phyloP scores from a whole-genome alignment of 1,140 invertebrate genomes.

The Hormaphis cornu region DNA sequence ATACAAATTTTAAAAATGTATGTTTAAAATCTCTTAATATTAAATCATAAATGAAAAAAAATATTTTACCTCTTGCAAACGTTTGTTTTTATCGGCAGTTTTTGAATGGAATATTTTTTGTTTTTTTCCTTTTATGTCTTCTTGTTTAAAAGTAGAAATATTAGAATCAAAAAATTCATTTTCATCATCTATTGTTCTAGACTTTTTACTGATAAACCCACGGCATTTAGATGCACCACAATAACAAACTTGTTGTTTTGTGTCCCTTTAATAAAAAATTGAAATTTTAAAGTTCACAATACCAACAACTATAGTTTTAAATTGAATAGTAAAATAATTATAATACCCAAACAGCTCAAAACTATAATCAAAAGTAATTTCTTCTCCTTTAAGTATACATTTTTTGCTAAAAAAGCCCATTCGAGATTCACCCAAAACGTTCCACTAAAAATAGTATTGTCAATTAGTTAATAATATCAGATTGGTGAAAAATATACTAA shows the following conservation, averaged over 20 bases:
- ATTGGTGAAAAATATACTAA: constrained; percentile 27
- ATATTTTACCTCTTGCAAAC: neutral
- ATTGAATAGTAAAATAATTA: neutral
- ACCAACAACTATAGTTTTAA: neutral
- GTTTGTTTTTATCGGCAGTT: neutral
- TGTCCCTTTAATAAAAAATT: neutral
- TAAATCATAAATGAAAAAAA: neutral
- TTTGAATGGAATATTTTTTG: neutral
- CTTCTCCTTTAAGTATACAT: constrained; percentile 72
- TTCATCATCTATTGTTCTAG: neutral
- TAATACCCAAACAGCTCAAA: constrained; percentile 90
- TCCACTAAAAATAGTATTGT: constrained; percentile 62
- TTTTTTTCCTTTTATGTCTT: neutral
- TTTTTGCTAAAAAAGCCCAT: constrained; percentile 93
- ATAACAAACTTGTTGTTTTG: constrained; percentile 67
- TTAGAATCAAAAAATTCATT: neutral
- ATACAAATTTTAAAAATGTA: neutral
- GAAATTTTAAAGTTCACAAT: neutral
- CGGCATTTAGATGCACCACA: constrained; percentile 79
- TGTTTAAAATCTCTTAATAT: neutral
- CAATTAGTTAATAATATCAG: constrained; percentile 29
- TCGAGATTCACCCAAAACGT: constrained; percentile 87
- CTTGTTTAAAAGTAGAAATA: neutral
- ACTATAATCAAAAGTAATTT: constrained; percentile 97
- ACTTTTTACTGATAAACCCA: constrained; percentile 71